These are phyloP conservation scores for Parambassis ranga DNA, from an alignment of 2,797 vertebrate genomes.

Conservation along the genomic window DNA sequence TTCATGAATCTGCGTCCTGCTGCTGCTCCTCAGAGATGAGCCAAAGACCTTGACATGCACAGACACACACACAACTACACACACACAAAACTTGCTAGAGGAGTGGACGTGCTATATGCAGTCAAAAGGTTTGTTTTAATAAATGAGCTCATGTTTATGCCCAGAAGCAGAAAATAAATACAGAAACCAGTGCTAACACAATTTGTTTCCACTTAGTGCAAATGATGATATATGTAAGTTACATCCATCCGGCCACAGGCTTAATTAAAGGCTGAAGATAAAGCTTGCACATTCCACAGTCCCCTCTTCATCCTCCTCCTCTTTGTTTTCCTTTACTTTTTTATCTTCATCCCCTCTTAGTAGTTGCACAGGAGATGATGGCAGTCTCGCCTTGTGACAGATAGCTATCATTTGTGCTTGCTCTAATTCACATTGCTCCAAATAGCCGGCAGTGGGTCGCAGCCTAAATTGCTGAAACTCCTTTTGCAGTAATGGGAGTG, in stretches of 20 bases:
- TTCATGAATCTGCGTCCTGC: constrained; percentile 9
- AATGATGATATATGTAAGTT: no score
- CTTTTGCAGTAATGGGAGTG: constrained; percentile 5
- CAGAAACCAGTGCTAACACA: no score
- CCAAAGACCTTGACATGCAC: not conserved
- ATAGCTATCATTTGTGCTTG: constrained; percentile 20
- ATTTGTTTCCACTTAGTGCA: no score
- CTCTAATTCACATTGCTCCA: constrained; percentile 36
- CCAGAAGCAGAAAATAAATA: not conserved
- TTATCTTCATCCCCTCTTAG: not conserved
- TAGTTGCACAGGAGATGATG: not conserved
- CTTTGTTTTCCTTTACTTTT: constrained; percentile 5
- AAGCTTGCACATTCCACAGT: no score
- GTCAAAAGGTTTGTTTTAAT: no score
- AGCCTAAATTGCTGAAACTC: constrained; percentile 24
- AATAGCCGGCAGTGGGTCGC: constrained; percentile 34
- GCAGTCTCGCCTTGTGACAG: not conserved
- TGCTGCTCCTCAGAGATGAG: not conserved
- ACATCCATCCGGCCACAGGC: no score
- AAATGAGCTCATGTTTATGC: not conserved
- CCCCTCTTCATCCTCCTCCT: not conserved
- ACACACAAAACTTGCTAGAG: no score
- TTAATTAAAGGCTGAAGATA: no score
- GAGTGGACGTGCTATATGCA: no score
- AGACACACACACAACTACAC: not conserved